Percentiles rank a stretch among this genome's conserved stretches.
Evolutionary conservation across 2,113 vertebrate species (phyloP).

Genomic region (Damaliscus lunatus): DNA sequence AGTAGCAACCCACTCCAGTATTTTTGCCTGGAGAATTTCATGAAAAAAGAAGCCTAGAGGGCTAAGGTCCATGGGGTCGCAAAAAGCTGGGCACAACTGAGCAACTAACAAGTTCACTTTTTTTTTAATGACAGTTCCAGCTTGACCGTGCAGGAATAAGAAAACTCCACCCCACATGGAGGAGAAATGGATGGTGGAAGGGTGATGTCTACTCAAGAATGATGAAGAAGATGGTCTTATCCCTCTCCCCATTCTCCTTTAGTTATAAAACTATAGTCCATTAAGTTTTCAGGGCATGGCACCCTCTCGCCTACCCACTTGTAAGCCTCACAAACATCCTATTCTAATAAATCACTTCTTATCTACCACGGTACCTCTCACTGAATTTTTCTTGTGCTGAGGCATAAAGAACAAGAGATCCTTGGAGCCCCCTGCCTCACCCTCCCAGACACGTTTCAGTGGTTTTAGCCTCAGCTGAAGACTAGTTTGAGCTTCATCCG

Average conservation of each 20-base stretch:
- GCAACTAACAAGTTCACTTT: neutral
- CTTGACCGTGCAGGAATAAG: neutral
- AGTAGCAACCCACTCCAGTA: neutral
- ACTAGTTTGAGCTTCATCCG: accelerated
- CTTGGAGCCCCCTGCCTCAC: neutral
- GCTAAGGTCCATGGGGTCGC: neutral
- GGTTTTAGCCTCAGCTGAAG: neutral
- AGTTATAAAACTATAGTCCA: neutral
- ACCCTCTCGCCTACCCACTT: neutral
- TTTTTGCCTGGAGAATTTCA: neutral
- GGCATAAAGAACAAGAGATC: neutral
- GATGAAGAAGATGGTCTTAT: neutral
- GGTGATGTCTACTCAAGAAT: neutral
- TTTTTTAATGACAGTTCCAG: neutral
- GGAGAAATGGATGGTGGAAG: neutral
- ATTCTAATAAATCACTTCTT: neutral
- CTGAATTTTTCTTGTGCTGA: neutral
- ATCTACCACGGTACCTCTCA: neutral
- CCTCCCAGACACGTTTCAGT: neutral
- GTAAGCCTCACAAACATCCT: neutral
- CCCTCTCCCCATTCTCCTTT: neutral
- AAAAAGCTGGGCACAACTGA: neutral
- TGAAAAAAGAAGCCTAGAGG: neutral
- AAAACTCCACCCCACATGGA: neutral
- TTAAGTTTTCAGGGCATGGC: neutral